These are phyloP conservation scores for Diachasmimorpha longicaudata DNA, from an alignment of 1,140 invertebrate species.

Conservation along the genomic window DNA sequence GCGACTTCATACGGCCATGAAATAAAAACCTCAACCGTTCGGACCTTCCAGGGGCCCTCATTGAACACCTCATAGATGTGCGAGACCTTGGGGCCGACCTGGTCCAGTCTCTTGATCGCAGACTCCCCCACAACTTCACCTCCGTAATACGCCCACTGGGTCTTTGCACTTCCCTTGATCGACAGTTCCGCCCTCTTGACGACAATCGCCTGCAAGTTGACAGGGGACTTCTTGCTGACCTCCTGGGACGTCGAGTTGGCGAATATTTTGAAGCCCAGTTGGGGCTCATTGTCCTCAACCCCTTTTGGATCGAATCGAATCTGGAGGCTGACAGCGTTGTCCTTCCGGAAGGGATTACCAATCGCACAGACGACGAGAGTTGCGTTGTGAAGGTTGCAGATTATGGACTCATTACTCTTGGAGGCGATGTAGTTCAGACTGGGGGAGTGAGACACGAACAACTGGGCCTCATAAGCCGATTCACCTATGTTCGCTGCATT, in stretches of 20 bases:
- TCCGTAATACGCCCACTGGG: conserved; percentile 77
- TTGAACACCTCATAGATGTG: conserved; percentile 90
- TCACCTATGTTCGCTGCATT: conserved; percentile 81
- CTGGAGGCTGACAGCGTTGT: conserved; percentile 67
- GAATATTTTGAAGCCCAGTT: conserved; percentile 75
- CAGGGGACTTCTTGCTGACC: conserved; percentile 65
- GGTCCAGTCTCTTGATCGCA: conserved; percentile 80
- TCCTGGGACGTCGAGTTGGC: conserved; percentile 89
- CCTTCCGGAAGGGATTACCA: conserved; percentile 86
- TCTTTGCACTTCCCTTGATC: conserved; percentile 71
- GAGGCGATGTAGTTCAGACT: conserved; percentile 81
- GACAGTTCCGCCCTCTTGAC: conserved; percentile 83
- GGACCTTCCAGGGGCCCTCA: conserved; percentile 84
- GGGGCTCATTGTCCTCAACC: conserved; percentile 72
- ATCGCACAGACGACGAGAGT: conserved; percentile 80
- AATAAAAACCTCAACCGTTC: conserved; percentile 79
- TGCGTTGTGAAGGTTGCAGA: conserved; percentile 75
- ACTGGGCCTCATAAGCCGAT: conserved; percentile 88
- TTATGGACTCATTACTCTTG: conserved; percentile 64
- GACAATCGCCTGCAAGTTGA: conserved; percentile 70
- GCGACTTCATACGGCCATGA: conserved; percentile 90
- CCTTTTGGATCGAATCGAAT: conserved; percentile 82
- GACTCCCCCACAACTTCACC: conserved; percentile 83
- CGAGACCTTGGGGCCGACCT: conserved; percentile 82
- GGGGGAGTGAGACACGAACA: conserved; percentile 81